phyloP scores from a whole-genome alignment of 2,888 invertebrate genomes.

The Morpho helenor region DNA sequence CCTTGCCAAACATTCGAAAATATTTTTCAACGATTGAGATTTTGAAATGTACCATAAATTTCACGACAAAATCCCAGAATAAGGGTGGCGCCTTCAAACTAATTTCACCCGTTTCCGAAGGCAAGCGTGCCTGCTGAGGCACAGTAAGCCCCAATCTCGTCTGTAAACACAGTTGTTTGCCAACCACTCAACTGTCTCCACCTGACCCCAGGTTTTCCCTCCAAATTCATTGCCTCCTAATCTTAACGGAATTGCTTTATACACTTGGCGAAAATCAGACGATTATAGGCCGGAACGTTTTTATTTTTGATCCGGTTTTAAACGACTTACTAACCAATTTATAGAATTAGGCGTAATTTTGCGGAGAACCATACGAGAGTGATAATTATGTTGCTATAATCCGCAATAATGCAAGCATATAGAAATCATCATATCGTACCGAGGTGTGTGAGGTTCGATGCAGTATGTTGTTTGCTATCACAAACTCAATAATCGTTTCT shows the following conservation, averaged over 20 bases:
- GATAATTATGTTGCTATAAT: no score
- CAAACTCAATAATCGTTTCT: no score
- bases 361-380: no score
- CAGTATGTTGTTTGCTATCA: no score
- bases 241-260: slow-evolving; percentile 30
- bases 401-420: no score
- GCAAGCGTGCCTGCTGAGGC: slow-evolving; percentile 27
- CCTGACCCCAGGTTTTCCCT: slow-evolving; percentile 34
- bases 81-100: slow-evolving; percentile 17
- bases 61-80: slow-evolving; percentile 18
- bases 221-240: slow-evolving; percentile 29
- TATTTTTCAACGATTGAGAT: not conserved
- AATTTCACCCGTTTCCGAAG: slow-evolving; percentile 24
- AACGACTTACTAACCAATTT: not conserved
- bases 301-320: not conserved
- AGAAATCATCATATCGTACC: no score
- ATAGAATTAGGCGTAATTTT: no score
- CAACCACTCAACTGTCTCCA: slow-evolving; percentile 35
- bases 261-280: slow-evolving; percentile 13
- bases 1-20: no score
- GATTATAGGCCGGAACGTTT: not conserved
- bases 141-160: slow-evolving; percentile 54
- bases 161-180: slow-evolving; percentile 49
- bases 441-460: no score
- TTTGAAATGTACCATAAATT: not conserved